Evolutionary conservation across 2,888 invertebrate genomes (phyloP).

Genomic region (Cephus nigrinus): DNA sequence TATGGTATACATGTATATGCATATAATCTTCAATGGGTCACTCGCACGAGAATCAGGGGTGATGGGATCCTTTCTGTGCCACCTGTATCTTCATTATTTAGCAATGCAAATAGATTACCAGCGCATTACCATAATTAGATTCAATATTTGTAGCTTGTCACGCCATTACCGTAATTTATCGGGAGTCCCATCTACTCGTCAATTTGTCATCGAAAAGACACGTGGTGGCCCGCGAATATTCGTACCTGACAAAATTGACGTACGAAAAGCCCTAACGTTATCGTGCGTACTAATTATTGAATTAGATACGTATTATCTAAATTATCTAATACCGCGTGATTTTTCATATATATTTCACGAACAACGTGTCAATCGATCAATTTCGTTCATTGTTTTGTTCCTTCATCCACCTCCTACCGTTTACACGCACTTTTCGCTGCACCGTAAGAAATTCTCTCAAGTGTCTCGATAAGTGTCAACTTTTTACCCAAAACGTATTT

Average conservation of each 20-base stretch:
- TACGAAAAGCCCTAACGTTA: not conserved
- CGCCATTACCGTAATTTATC: slow-evolving; percentile 54
- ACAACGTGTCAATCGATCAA: not conserved
- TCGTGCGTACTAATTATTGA: not conserved
- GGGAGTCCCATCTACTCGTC: slow-evolving; percentile 37
- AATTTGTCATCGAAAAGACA: slow-evolving; percentile 29
- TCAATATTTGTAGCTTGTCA: slow-evolving; percentile 61
- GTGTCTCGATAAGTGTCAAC: not conserved
- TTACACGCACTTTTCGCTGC: not conserved
- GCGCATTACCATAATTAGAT: slow-evolving; percentile 60
- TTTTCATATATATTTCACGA: not conserved
- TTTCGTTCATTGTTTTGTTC: not conserved
- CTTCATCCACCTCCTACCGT: not conserved
- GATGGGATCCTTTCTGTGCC: slow-evolving; percentile 49
- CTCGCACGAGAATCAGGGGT: slow-evolving; percentile 38
- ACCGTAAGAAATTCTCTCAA: not conserved
- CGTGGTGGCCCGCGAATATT: not conserved
- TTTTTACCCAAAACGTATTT: not conserved
- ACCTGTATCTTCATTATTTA: slow-evolving; percentile 57
- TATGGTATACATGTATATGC: not conserved
- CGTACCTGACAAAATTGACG: not conserved
- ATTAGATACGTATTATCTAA: not conserved
- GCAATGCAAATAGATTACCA: slow-evolving; percentile 56
- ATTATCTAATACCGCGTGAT: not conserved
- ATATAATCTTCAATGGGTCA: slow-evolving; percentile 37